Evolutionary conservation across 2,113 vertebrate genomes (phyloP), one percentile per base, ranked within the genome.

Genomic region (Notiomystis cincta): DNA sequence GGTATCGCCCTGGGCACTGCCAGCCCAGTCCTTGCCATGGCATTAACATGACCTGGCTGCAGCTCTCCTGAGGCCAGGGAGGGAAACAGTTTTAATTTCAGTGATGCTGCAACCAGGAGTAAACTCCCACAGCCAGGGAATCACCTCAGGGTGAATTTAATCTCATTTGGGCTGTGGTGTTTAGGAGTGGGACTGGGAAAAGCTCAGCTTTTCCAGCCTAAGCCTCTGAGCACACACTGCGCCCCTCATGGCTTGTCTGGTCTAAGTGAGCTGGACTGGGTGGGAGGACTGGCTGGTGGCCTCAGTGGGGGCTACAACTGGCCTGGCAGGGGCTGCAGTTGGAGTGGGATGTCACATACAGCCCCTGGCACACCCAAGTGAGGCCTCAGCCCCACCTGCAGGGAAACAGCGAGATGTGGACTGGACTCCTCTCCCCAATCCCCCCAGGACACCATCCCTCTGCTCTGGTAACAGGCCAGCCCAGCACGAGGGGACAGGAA

Each of bases 221-320:
- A 0, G 4, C 25, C 57, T 66, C 45, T 15, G 35, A 50, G 65
- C 44, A 20, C 35, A 25, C 30, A 23, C 10, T 7, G 60, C 64
- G 45, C n/a, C 70, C 22, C 31, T 61, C 82, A 16, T 53, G 3
- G 17, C 7, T 17, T 3, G 0, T 38, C 73, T 31, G 45, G 23
- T 37, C 47, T 6, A 19, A 51, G 40, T 0, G 9, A 88, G 31
- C n/a, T 6, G 18, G 23, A 56, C 65, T 71, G n/a, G 24, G 50
- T 1, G 2, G 61, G 40, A 35, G 18, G 28, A 40, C 22, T 21
- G 53, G 53, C 15, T 28, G 19, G 24, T 28, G 72, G 22, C 24
- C 51, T 16, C 7, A 0, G 25, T 1, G 16, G 16, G 44, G 16
- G 13, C 23, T 40, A 40, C 4, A 1, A 3, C 22, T 10, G 47